Evolutionary conservation across 2,888 invertebrate species (phyloP).

Genomic region (Caenorhabditis sp.): DNA sequence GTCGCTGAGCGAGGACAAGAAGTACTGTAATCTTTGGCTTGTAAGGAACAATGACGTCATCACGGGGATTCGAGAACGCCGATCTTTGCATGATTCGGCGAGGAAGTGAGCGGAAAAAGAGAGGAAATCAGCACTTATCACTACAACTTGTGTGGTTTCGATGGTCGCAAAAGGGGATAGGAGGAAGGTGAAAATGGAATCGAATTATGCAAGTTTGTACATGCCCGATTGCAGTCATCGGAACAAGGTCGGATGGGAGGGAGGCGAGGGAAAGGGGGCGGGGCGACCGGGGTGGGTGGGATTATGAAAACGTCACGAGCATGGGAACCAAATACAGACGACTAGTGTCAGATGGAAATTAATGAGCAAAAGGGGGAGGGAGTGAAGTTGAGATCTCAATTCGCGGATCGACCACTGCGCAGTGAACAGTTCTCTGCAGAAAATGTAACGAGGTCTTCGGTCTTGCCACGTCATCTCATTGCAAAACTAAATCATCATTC

Average conservation of each 20-base stretch:
- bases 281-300: conserved; percentile 22
- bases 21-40: conserved; percentile 56
- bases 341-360: not conserved
- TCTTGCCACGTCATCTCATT: conserved; percentile 38
- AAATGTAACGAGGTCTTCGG: conserved; percentile 40
- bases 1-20: not conserved
- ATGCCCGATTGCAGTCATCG: conserved; percentile 4
- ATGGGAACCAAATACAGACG: conserved; percentile 31
- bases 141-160: conserved; percentile 42
- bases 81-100: conserved; percentile 49
- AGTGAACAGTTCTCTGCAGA: conserved; percentile 42
- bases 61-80: conserved; percentile 29
- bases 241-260: conserved; percentile 20
- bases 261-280: conserved; percentile 3
- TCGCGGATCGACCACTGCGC: conserved; percentile 18
- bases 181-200: conserved; percentile 2
- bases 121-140: conserved; percentile 34
- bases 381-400: conserved; percentile 30
- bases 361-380: not conserved
- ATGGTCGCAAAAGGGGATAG: conserved; percentile 9
- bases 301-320: conserved; percentile 34
- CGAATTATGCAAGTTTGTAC: conserved; percentile 49
- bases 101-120: conserved; percentile 11
- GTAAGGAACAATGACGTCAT: conserved; percentile 52
- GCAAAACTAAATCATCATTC: conserved; percentile 13